Percentiles rank a stretch among this genome's conserved stretches.
These are phyloP conservation scores for Pyrochroa serraticornis DNA, from an alignment of 2,888 invertebrate genomes.

Conservation along the genomic window DNA sequence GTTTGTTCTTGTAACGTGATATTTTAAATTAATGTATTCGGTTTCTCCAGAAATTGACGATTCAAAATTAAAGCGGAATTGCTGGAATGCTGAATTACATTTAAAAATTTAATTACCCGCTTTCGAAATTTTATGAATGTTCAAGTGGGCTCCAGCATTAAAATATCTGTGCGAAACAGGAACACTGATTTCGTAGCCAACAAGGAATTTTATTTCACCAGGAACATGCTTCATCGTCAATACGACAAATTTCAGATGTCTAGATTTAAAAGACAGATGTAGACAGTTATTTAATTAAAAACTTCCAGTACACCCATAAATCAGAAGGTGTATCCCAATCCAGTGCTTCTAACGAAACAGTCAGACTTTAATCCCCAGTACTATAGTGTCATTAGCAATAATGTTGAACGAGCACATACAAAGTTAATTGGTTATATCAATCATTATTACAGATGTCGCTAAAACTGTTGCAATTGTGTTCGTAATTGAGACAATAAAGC, in stretches of 20 bases:
- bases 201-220: too few species aligned
- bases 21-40: conserved; percentile 17
- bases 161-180: too few species aligned
- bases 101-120: too few species aligned
- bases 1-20: conserved; percentile 13
- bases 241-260: too few species aligned
- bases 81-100: too few species aligned
- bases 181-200: too few species aligned
- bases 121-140: too few species aligned
- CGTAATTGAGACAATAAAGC: conserved; percentile 39
- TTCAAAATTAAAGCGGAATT: too few species aligned
- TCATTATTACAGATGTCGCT: conserved; percentile 34
- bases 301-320: conserved; percentile 9
- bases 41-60: neutral
- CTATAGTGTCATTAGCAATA: conserved; percentile 37
- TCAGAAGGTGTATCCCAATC: conserved; percentile 15
- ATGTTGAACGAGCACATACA: conserved; percentile 35
- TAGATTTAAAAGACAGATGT: too few species aligned
- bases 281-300: conserved; percentile 11
- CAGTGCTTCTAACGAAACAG: conserved; percentile 18
- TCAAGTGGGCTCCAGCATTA: too few species aligned
- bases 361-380: conserved; percentile 29
- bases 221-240: too few species aligned
- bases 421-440: conserved; percentile 42
- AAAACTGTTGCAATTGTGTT: conserved; percentile 32